Evolutionary conservation across 2,797 vertebrate genomes (phyloP), one percentile per base, ranked within the genome.

Genomic region (Anas bahamensis): DNA sequence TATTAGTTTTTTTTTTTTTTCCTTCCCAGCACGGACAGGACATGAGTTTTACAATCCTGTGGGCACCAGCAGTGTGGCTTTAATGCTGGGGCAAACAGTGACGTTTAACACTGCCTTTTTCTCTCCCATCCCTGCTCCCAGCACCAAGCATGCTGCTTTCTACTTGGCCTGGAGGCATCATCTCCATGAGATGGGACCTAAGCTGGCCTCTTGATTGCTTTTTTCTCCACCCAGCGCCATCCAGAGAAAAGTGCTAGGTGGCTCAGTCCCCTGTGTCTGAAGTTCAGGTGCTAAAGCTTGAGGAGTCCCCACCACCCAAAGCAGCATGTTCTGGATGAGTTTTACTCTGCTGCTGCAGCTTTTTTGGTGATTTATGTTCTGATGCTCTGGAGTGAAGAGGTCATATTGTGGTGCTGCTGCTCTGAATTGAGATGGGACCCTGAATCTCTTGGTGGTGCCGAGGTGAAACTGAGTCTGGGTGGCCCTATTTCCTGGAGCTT

Each of bases 1-100:
- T 90, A 21, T 64, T 13, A 42, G 8, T 42, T 17, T 7, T 61
- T 50, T 70, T 41, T 37, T 39, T 76, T 42, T 73, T 66, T 29
- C 37, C 19, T 83, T 94, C 80, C 74, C 87, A 79, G 71, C 77
- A 61, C 89, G 85, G 80, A 59, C 31, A 79, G 87, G 72, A 76
- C 70, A 19, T 88, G 83, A 41, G 68, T 73, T 93, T 92, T 82
- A 55, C 44, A 89, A 10, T 33, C 73, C 80, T 84, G 50, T 37
- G 70, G 69, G 68, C 68, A 66, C 5, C 37, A 84, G 56, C 77
- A 73, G 24, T 71, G 84, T 56, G 83, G 65, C 46, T 85, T 64
- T 65, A 44, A 22, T 82, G 33, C 64, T 71, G 88, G 37, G 88
- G 37, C 70, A 81, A 95, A 76, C 41, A 57, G 26, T 53, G 59